phyloP scores from a whole-genome alignment of 2,113 vertebrate species.

The Brachionichthys hirsutus region DNA sequence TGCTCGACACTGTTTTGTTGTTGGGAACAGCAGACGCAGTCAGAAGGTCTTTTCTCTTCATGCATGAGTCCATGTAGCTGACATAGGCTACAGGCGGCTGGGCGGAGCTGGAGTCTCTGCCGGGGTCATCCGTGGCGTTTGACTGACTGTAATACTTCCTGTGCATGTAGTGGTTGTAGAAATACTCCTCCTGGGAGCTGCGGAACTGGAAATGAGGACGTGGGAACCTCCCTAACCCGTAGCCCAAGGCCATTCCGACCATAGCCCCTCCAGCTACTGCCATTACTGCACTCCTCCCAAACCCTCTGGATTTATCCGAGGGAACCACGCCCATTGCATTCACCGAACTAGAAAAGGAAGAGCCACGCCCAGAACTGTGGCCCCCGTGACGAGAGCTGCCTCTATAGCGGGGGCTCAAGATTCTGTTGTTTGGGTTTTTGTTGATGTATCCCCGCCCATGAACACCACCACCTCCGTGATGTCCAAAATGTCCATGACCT shows the following conservation, averaged over 20 bases:
- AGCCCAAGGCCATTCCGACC: constrained; percentile 75
- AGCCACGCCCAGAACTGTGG: constrained; percentile 51
- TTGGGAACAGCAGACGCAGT: background rate
- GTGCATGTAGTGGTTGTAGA: constrained; percentile 79
- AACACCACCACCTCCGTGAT: background rate
- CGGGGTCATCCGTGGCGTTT: constrained; percentile 58
- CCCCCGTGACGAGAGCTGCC: constrained; percentile 61
- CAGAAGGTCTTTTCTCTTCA: constrained; percentile 58
- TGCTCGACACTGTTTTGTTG: background rate
- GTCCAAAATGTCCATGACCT: background rate
- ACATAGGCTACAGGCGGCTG: constrained; percentile 34
- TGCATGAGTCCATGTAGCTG: constrained; percentile 58
- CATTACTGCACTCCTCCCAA: constrained; percentile 64
- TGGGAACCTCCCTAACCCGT: constrained; percentile 71
- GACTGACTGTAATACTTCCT: constrained; percentile 57
- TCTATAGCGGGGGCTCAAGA: constrained; percentile 72
- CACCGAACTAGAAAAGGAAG: constrained; percentile 68
- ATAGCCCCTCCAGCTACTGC: constrained; percentile 69
- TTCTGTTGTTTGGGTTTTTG: constrained; percentile 60
- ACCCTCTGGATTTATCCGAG: constrained; percentile 66
- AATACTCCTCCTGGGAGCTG: constrained; percentile 64
- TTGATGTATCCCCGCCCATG: constrained; percentile 17
- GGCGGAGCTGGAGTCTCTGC: constrained; percentile 59
- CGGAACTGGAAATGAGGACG: constrained; percentile 66
- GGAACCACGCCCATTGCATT: constrained; percentile 56